Percentiles rank a stretch among this genome's conserved stretches.
These are phyloP conservation scores for Lepus oiostolus DNA, from an alignment of 2,797 vertebrate genomes.

Conservation along the genomic window DNA sequence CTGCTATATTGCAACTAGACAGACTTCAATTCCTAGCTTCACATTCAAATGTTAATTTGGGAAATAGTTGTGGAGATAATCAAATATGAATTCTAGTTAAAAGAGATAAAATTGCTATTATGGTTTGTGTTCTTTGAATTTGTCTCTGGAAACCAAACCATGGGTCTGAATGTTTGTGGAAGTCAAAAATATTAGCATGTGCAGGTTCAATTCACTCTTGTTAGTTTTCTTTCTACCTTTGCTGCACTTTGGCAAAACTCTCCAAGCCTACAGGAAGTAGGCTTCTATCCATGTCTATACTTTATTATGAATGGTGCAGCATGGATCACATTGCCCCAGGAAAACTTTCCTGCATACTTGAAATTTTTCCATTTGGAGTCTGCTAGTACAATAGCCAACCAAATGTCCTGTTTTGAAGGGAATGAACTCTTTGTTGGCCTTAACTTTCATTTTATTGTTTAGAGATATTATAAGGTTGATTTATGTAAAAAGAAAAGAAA, in stretches of 20 bases:
- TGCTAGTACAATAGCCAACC: background rate
- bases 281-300: background rate
- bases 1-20: background rate
- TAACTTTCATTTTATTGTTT: background rate
- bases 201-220: background rate
- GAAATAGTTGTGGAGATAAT: background rate
- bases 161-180: background rate
- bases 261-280: background rate
- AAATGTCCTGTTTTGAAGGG: background rate
- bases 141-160: background rate
- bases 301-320: background rate
- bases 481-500: background rate
- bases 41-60: background rate
- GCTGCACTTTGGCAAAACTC: background rate
- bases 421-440: background rate
- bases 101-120: background rate
- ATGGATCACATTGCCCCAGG: background rate
- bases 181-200: background rate
- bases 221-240: background rate
- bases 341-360: background rate
- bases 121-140: background rate
- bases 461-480: background rate
- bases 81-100: background rate
- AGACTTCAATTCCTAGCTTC: background rate
- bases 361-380: background rate